A percentile compares a stretch with the other conserved stretches of the same genome.
phyloP scores from a whole-genome alignment of 2,888 invertebrate genomes.

The Mellilla xanthometata region DNA sequence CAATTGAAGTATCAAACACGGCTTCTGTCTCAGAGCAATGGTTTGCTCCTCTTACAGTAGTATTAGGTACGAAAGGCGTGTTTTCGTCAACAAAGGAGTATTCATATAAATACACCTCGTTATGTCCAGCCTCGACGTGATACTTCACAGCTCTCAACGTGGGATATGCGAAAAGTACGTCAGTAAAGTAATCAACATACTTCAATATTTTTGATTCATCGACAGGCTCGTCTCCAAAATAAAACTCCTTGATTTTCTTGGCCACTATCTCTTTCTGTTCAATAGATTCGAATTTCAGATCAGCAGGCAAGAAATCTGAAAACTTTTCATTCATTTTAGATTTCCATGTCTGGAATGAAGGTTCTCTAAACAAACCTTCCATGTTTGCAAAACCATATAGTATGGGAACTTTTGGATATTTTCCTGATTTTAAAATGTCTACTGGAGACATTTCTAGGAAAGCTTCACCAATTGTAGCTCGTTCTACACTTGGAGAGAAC shows the following conservation, averaged over 20 bases:
- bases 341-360: slow-evolving; percentile 42
- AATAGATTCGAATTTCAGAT: slow-evolving; percentile 42
- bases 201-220: slow-evolving; percentile 33
- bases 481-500: slow-evolving; percentile 40
- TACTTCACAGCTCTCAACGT: slow-evolving; percentile 35
- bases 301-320: slow-evolving; percentile 52
- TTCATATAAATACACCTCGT: slow-evolving; percentile 43
- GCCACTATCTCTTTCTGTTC: slow-evolving; percentile 41
- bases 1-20: slow-evolving; percentile 35
- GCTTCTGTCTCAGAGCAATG: slow-evolving; percentile 42
- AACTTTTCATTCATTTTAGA: slow-evolving; percentile 52
- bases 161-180: slow-evolving; percentile 39
- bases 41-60: slow-evolving; percentile 37
- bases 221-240: slow-evolving; percentile 41
- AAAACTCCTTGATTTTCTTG: slow-evolving; percentile 41
- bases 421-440: slow-evolving; percentile 41
- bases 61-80: slow-evolving; percentile 30
- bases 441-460: slow-evolving; percentile 47
- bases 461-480: slow-evolving; percentile 26
- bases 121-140: slow-evolving; percentile 37
- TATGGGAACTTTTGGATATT: slow-evolving; percentile 44
- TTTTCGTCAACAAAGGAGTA: slow-evolving; percentile 41
- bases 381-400: slow-evolving; percentile 52
- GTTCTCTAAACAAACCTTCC: slow-evolving; percentile 48
- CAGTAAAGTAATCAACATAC: slow-evolving; percentile 45